Base-by-base conservation (phyloP, 2,113 vertebrate genomes). In the Pogonocichla stellata region DNA sequence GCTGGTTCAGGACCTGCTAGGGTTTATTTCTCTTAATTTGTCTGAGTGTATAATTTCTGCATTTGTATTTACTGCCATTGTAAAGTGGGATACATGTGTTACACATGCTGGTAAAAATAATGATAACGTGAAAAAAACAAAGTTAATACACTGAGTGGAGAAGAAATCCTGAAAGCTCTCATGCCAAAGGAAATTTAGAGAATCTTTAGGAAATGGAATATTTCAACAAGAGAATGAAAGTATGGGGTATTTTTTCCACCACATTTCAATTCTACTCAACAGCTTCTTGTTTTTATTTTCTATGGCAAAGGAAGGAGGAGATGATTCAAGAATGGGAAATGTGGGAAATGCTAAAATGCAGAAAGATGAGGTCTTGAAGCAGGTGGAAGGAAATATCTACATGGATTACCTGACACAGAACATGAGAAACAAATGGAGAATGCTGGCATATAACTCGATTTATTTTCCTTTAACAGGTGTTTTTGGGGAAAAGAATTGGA, bases 401-500 rank as follows among this genome's bases (percentile, higher is more conserved):
- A 93, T 84, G 80, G 72, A 96, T 86, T 92, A 96, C 92, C 94
- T 96, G 93, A 83, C 90, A 83, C 11, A 34, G 36, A 90, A 79
- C 65, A 69, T 25, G 61, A 95, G 82, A 91, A 96, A 90, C 40
- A 65, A 92, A 78, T 8, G 11, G 64, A 90, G 61, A 96, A 79
- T 16, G 17, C 6, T 74, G 80, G 72, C 57, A 72, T 72, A 67
- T 14, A 84, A 40, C 36, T 74, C 2, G 48, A 93, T 91, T 96
- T 92, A 88, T 95, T 88, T 95, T 84, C 67, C 45, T 78, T 54
- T 92, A 95, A 90, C 93, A 95, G 85, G 92, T 96, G 86, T 91
- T 95, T 71, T 33, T 80, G 57, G 79, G 48, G 93, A 78, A 22
- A 53, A 92, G 82, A 90, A 65, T 23, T 77, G 67, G 57, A 78